These are phyloP conservation scores for Hybognathus amarus DNA, from an alignment of 2,797 vertebrate genomes.

Conservation along the genomic window DNA sequence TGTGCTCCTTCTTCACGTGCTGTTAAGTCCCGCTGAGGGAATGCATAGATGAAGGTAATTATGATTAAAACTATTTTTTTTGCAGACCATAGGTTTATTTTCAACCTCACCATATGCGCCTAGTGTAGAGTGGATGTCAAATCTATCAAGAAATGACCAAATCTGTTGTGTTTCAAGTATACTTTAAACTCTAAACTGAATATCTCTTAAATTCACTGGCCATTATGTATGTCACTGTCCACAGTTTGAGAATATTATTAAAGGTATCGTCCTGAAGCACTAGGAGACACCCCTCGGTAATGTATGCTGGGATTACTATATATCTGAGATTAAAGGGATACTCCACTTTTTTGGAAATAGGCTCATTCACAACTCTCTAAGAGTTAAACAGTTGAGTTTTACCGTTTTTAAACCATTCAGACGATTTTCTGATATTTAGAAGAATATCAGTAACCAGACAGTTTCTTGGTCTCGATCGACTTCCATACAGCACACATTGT, in stretches of 20 bases:
- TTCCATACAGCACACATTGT: no score
- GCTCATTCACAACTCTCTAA: no score
- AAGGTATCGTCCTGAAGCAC: background rate
- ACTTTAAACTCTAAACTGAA: background rate
- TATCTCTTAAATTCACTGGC: background rate
- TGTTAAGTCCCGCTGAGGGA: slow-evolving; percentile 37
- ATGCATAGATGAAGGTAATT: background rate
- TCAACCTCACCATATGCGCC: background rate
- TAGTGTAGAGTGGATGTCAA: background rate
- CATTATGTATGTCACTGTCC: background rate
- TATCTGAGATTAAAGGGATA: background rate
- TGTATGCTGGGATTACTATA: background rate
- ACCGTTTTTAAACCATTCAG: no score
- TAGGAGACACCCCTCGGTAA: background rate
- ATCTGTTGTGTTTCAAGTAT: background rate
- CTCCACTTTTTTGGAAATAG: no score
- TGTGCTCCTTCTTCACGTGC: slow-evolving; percentile 29
- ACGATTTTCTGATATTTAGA: no score
- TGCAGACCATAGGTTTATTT: background rate
- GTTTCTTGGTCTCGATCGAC: no score
- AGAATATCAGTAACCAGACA: no score
- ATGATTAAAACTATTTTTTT: slow-evolving; percentile 13
- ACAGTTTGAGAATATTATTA: background rate
- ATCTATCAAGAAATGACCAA: background rate
- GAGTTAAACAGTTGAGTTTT: no score